A percentile compares a stretch with the other conserved stretches of the same genome.
phyloP scores from a whole-genome alignment of 2,888 invertebrate species.

The Tachina grossa region DNA sequence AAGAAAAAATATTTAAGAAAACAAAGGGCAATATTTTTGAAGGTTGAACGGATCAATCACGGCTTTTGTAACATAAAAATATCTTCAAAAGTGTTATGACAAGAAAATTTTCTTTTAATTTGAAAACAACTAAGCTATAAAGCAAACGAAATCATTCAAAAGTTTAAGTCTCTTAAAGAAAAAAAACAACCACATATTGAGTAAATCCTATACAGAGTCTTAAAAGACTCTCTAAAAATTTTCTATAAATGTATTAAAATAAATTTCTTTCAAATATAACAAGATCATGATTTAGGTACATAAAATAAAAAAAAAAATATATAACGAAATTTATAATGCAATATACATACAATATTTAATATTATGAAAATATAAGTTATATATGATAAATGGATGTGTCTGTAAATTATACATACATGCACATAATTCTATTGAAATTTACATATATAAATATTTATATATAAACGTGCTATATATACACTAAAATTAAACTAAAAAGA shows the following conservation, averaged over 20 bases:
- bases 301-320: slow-evolving; percentile 40
- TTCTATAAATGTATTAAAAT: slow-evolving; percentile 59
- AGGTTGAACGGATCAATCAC: slow-evolving; percentile 76
- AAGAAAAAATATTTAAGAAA: slow-evolving; percentile 8
- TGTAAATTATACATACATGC: slow-evolving; percentile 69
- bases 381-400: slow-evolving; percentile 66
- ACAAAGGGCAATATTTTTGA: slow-evolving; percentile 77
- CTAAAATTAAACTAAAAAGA: slow-evolving; percentile 36
- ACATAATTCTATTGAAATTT: slow-evolving; percentile 69
- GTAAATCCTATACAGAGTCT: slow-evolving; percentile 43
- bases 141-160: not conserved
- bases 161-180: not conserved
- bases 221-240: slow-evolving; percentile 59
- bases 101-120: not conserved
- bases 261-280: slow-evolving; percentile 23
- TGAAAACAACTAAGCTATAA: not conserved
- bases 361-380: slow-evolving; percentile 66
- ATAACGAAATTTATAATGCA: slow-evolving; percentile 69
- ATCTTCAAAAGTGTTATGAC: slow-evolving; percentile 23
- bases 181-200: slow-evolving; percentile 14
- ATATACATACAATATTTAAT: slow-evolving; percentile 68
- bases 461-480: slow-evolving; percentile 59
- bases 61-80: slow-evolving; percentile 52
- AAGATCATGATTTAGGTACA: slow-evolving; percentile 9
- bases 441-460: slow-evolving; percentile 56